A percentile compares a stretch with the other conserved stretches of the same genome.
Conservation (phyloP, 1,140 invertebrate genomes). For the Himalopsyche phryganea region DNA sequence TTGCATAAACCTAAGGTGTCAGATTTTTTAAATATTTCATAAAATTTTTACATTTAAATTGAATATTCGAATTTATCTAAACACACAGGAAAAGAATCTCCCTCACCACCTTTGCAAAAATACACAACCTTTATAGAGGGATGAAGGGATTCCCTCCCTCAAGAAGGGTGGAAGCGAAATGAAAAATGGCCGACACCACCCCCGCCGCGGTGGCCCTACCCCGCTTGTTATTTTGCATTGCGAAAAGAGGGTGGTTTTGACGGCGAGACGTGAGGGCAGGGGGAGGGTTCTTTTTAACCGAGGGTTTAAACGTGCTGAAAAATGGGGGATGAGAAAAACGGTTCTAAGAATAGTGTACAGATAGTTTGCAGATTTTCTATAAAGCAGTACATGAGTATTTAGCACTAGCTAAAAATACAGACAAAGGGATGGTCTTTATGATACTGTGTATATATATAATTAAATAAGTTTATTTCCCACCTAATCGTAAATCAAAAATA, state of each 20-base stretch:
- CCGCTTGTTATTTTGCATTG: slow-evolving; percentile 24
- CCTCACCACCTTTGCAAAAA: slow-evolving; percentile 27
- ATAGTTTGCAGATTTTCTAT: no score
- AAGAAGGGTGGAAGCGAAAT: slow-evolving; percentile 24
- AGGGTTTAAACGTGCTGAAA: slow-evolving; percentile 33
- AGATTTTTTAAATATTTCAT: no score
- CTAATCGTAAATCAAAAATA: no score
- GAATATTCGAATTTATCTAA: slow-evolving; percentile 31
- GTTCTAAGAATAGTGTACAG: slow-evolving; percentile 8
- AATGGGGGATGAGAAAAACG: slow-evolving; percentile 13
- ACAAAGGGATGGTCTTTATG: no score
- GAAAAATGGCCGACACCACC: slow-evolving; percentile 33
- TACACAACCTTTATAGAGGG: slow-evolving; percentile 1
- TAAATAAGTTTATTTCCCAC: no score
- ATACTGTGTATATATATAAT: no score
- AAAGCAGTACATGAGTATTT: no score
- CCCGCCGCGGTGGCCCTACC: neutral
- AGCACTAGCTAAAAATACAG: no score
- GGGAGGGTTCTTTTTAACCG: slow-evolving; percentile 4
- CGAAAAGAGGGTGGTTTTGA: slow-evolving; percentile 1
- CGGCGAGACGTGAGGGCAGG: slow-evolving; percentile 4
- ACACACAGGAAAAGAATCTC: slow-evolving; percentile 8
- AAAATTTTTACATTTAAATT: no score
- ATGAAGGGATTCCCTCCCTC: slow-evolving; percentile 1
- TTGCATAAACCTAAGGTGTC: no score